Evolutionary conservation across 2,797 vertebrate genomes (phyloP), one percentile per base, ranked within the genome.

Genomic region (Xenops minutus): DNA sequence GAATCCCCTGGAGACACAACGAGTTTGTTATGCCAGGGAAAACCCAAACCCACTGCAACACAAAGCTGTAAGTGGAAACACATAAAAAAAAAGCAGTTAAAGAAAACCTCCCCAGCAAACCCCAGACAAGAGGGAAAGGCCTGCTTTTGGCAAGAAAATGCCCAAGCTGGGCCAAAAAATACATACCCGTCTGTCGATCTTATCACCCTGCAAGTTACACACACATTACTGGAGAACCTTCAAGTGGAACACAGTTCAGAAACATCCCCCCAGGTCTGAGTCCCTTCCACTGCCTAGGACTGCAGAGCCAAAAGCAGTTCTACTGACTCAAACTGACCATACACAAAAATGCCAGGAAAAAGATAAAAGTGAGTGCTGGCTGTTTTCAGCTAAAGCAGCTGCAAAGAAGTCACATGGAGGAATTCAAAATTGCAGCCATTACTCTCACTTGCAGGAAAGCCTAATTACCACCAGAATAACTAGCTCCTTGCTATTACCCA

Each of bases 201-300:
- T 99, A 99, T 99, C 99, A 88, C 99, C 99, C 99, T 99, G 99
- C 98, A 99, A 99, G 99, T 98, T 98, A 99, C 97, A 99, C 95
- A 96, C 56, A 30, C 13, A 73, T 94, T 96, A 96, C 93, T 96
- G 17, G 37, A 92, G 91, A 93, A 49, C 37, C 76, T 54, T 67
- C 24, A 73, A 89, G 73, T 1, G 30, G 17, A 81, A 58, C 14
- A 83, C 58, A 34, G 41, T 36, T 36, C 63, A 94, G 58, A 94
- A 76, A 82, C 39, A 81, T 3, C 73, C 88, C 88, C 93, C 77
- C 77, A 26, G 19, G 32, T 9, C 2, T 4, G 27, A 90, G 12
- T 52, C 32, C 37, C 56, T 34, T 27, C 3, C 9, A 46, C 21
- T 46, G 30, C 2, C 22, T 5, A 27, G 52, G 14, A 34, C 56